Percentiles rank a stretch among this genome's conserved stretches.
Evolutionary conservation across 1,140 invertebrate species (phyloP).

Genomic region (Notospermus geniculatus): DNA sequence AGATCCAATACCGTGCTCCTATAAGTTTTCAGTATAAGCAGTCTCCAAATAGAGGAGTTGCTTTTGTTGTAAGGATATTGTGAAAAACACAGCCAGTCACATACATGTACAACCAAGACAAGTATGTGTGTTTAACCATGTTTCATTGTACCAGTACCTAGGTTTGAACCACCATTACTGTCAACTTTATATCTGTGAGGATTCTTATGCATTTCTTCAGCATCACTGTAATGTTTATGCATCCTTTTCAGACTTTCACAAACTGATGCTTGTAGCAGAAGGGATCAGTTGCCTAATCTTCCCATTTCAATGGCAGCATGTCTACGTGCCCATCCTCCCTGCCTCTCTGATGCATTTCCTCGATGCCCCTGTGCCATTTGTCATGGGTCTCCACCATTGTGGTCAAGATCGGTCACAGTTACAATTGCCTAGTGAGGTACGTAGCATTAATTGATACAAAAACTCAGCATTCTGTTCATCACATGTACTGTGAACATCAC

Average conservation of each 20-base stretch:
- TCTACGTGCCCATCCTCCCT: conserved; percentile 97
- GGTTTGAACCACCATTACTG: too few relatives aligned
- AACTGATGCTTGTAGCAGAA: conserved; percentile 95
- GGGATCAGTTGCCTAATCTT: conserved; percentile 85
- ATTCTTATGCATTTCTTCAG: too few relatives aligned
- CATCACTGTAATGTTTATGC: too few relatives aligned
- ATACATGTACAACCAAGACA: too few relatives aligned
- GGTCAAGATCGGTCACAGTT: conserved; percentile 60
- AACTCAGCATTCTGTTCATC: not conserved
- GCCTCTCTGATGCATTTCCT: conserved; percentile 93
- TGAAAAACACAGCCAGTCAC: too few relatives aligned
- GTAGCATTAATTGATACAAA: conserved; percentile 22
- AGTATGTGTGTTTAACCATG: too few relatives aligned
- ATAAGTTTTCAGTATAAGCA: too few relatives aligned
- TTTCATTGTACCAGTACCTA: too few relatives aligned
- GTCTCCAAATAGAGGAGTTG: too few relatives aligned
- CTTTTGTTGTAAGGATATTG: too few relatives aligned
- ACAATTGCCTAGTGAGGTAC: conserved; percentile 62
- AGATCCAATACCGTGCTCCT: too few relatives aligned
- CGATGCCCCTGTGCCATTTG: conserved; percentile 97
- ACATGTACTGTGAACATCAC: not conserved
- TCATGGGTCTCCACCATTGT: conserved; percentile 78
- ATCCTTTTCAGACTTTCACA: conserved; percentile 83
- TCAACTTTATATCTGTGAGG: too few relatives aligned
- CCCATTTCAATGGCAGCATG: conserved; percentile 97